Base-by-base conservation (phyloP, 2,113 vertebrate genomes). In the Melanocharis versteri region DNA sequence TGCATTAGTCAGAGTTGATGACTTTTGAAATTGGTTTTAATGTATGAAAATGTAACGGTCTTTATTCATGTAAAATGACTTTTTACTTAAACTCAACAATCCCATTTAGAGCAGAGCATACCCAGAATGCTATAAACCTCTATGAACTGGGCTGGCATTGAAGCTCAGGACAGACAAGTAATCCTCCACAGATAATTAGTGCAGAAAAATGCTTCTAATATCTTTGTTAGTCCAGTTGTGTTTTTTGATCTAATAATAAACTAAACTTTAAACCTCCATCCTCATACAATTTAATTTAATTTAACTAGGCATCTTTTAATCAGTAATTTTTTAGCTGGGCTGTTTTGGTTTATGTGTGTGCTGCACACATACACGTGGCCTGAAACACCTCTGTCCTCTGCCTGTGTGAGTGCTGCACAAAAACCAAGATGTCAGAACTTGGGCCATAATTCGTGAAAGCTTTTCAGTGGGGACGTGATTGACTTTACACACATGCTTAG, bases 131-230 rank as follows among this genome's bases (percentile, higher is more conserved):
- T 66, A 56, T 15, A 89, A 84, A 79, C 35, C 42, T 61, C 76
- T 62, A n/a, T 24, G 60, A 58, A 73, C 56, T 9, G 79, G 61
- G 37, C 56, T 89, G 61, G 44, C 77, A 42, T 5, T 75, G 77
- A 62, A 83, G 61, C 31, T 89, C 65, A 65, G 57, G 64, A 76
- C 61, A 87, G 66, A 47, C 19, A 50, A 56, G 31, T 91, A 93
- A 83, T 95, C 88, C 53, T 91, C 42, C 56, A 81, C 54, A 82
- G 83, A 94, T 77, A 96, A 95, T 93, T 93, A 92, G 75, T 61
- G 22, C 66, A 93, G 83, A 93, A 96, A 96, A 94, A 90, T 54
- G 64, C 60, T 82, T 78, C 56, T 92, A 57, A 93, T 95, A 77
- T 90, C 83, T 90, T 81, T 70, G 79, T 91, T 95, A 81, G 68